Conservation (phyloP, 2,797 vertebrate genomes). For the Siniperca obscura region DNA sequence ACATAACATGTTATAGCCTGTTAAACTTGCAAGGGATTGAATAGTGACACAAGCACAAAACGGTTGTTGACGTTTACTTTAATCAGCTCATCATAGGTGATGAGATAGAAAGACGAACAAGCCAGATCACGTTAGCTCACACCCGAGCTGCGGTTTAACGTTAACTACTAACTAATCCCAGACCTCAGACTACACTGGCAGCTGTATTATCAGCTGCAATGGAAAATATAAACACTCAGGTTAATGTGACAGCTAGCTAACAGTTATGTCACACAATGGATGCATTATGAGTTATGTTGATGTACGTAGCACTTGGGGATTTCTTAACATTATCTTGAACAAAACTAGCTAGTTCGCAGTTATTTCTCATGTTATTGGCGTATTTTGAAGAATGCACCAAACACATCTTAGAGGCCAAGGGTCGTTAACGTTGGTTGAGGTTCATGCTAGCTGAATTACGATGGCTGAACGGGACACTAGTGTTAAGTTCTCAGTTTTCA, state of each 20-base stretch:
- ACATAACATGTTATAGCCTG: neutral
- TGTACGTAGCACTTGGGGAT: neutral
- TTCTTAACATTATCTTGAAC: neutral
- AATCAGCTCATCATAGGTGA: neutral
- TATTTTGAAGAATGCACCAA: neutral
- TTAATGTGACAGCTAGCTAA: neutral
- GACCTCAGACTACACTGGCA: neutral
- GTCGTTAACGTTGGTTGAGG: conserved; percentile 1
- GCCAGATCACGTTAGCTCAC: neutral
- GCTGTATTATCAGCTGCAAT: neutral
- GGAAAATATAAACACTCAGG: conserved; percentile 14
- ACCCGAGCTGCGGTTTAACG: neutral
- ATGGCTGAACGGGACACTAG: conserved; percentile 2
- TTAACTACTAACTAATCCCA: conserved; percentile 2
- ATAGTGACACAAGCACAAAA: neutral
- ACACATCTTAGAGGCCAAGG: conserved; percentile 6
- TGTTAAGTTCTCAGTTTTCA: neutral
- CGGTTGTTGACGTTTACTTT: neutral
- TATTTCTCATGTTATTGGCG: neutral
- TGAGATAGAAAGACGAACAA: neutral
- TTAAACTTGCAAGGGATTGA: neutral
- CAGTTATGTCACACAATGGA: neutral
- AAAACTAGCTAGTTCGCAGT: neutral
- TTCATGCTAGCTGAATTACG: conserved; percentile 55
- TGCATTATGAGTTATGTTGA: neutral